phyloP scores from a whole-genome alignment of 2,113 vertebrate species.

The Odontesthes bonariensis region DNA sequence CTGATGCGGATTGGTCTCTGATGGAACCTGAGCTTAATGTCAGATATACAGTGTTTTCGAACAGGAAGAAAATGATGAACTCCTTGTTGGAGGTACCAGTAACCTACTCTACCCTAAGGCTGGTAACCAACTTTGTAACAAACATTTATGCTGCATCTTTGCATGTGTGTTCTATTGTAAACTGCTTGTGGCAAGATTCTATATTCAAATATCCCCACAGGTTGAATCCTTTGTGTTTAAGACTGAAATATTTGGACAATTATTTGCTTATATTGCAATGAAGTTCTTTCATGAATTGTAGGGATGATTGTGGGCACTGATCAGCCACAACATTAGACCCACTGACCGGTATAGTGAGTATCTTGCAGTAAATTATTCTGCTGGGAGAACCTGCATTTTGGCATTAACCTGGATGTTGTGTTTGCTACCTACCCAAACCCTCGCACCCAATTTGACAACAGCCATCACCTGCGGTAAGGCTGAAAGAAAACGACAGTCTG shows the following conservation, averaged over 20 bases:
- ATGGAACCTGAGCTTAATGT: conserved; percentile 58
- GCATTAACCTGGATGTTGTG: too few relatives aligned
- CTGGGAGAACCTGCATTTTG: too few relatives aligned
- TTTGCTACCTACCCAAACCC: too few relatives aligned
- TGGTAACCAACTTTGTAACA: background rate
- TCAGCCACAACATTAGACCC: too few relatives aligned
- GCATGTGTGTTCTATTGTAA: background rate
- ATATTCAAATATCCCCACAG: background rate
- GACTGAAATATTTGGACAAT: background rate
- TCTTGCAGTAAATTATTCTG: too few relatives aligned
- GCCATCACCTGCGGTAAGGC: too few relatives aligned
- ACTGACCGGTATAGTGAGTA: too few relatives aligned
- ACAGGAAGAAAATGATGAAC: background rate
- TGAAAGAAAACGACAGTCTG: too few relatives aligned
- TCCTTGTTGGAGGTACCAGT: conserved; percentile 24
- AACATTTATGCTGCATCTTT: background rate
- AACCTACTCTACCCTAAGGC: background rate
- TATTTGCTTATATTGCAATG: background rate
- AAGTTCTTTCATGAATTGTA: too few relatives aligned
- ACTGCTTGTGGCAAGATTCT: background rate
- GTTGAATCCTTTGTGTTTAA: background rate
- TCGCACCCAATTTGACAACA: too few relatives aligned
- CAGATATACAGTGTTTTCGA: conserved; percentile 34
- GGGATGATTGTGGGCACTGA: too few relatives aligned
- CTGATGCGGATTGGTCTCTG: conserved; percentile 5